A percentile compares a stretch with the other conserved stretches of the same genome.
Evolutionary conservation across 2,113 vertebrate species (phyloP).

Genomic region (Anguilla rostrata): DNA sequence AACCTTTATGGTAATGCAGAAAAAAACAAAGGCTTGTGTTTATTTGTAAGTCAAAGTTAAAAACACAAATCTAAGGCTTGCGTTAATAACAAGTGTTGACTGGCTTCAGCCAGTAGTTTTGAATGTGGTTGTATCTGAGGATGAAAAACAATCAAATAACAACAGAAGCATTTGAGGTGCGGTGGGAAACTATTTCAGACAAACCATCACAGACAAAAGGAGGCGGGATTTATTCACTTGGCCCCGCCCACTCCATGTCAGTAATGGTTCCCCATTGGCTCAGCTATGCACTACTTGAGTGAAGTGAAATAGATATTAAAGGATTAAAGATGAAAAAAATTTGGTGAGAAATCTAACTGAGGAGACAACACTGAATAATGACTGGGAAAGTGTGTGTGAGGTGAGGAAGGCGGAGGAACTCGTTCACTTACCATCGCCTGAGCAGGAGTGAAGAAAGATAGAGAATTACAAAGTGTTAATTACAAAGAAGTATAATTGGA

Average conservation of each 20-base stretch:
- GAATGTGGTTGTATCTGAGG: no score
- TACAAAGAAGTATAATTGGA: conserved; percentile 12
- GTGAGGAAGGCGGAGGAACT: not conserved
- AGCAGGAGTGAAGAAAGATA: conserved; percentile 50
- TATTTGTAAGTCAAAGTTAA: no score
- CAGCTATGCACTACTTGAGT: not conserved
- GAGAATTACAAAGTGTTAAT: conserved; percentile 58
- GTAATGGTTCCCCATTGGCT: not conserved
- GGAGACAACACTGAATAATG: not conserved
- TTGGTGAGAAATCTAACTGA: not conserved
- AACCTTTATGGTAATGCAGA: no score
- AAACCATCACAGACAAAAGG: not conserved
- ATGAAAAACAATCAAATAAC: no score
- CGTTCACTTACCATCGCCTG: conserved; percentile 76
- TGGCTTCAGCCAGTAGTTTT: no score
- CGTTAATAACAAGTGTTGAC: no score
- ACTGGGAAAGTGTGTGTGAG: not conserved
- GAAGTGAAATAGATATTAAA: no score
- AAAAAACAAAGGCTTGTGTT: no score
- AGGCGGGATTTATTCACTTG: not conserved
- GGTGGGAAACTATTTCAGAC: not conserved
- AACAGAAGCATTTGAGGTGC: no score
- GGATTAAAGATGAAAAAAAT: no score
- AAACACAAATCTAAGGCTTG: no score
- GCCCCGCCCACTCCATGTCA: not conserved